phyloP scores from a whole-genome alignment of 2,888 invertebrate species.

The Spicauda simplicius region DNA sequence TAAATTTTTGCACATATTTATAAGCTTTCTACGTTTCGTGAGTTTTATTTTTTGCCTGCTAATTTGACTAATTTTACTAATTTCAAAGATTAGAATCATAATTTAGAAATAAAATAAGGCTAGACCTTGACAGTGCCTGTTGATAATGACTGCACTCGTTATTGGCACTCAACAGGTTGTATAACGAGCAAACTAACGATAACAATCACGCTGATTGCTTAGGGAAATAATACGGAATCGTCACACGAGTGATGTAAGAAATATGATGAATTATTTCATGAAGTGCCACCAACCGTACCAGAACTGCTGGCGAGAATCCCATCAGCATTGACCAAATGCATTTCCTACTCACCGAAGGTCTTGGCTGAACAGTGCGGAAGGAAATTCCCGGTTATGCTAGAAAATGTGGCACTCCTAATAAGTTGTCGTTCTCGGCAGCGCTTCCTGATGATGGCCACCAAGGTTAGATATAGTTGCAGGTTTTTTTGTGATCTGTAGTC shows the following conservation, averaged over 20 bases:
- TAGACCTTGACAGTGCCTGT: background rate
- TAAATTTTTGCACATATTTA: too few relatives aligned
- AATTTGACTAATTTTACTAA: background rate
- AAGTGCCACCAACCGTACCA: background rate
- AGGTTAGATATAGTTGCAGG: background rate
- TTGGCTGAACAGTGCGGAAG: slow-evolving; percentile 39
- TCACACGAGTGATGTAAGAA: background rate
- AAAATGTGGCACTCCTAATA: slow-evolving; percentile 27
- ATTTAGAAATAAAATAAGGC: background rate
- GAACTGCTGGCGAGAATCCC: slow-evolving; percentile 14
- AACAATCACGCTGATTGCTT: slow-evolving; percentile 7
- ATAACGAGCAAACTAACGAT: background rate
- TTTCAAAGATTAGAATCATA: background rate
- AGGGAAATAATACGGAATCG: background rate
- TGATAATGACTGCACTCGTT: background rate
- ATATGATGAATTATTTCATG: slow-evolving; percentile 2
- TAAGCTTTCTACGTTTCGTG: too few relatives aligned
- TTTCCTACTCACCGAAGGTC: slow-evolving; percentile 32
- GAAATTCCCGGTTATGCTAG: slow-evolving; percentile 21
- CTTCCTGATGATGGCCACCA: slow-evolving; percentile 23
- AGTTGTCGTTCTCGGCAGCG: background rate
- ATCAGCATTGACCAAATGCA: slow-evolving; percentile 6
- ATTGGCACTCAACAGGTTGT: background rate
- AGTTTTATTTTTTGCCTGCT: too few relatives aligned
- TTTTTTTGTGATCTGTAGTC: background rate